phyloP scores from a whole-genome alignment of 2,888 invertebrate genomes.

The Cantharis lateralis region DNA sequence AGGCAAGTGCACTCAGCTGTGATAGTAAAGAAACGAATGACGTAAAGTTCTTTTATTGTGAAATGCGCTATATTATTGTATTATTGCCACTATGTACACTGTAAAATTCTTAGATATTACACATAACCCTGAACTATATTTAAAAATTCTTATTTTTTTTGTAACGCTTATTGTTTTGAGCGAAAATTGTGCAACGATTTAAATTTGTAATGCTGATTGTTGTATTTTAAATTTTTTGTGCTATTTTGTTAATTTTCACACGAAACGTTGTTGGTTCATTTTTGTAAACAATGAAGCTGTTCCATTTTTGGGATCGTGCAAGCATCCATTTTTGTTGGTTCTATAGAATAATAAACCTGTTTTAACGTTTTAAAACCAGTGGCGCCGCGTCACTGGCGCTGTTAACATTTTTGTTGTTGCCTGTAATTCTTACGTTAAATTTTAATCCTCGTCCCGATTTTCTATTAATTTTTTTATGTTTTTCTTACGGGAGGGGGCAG shows the following conservation, averaged over 20 bases:
- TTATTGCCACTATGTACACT: slow-evolving; percentile 18
- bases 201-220: slow-evolving; percentile 23
- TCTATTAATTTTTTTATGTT: neutral
- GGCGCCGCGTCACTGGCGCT: neutral
- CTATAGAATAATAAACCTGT: neutral
- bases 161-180: slow-evolving; percentile 22
- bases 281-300: slow-evolving; percentile 26
- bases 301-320: slow-evolving; percentile 21
- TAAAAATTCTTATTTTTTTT: slow-evolving; percentile 10
- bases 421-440: neutral
- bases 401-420: neutral
- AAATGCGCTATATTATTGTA: slow-evolving; percentile 25
- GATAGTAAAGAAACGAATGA: slow-evolving; percentile 56
- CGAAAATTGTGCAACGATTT: slow-evolving; percentile 28
- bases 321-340: slow-evolving; percentile 8
- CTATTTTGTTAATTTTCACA: slow-evolving; percentile 25
- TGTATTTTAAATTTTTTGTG: slow-evolving; percentile 8
- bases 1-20: slow-evolving; percentile 47
- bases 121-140: slow-evolving; percentile 14
- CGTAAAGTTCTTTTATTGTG: slow-evolving; percentile 45
- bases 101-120: slow-evolving; percentile 23
- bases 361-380: neutral
- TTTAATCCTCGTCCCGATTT: neutral
- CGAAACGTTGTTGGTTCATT: slow-evolving; percentile 22
- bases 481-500: neutral